A percentile compares a stretch with the other conserved stretches of the same genome.
phyloP scores from a whole-genome alignment of 2,888 invertebrate species.

The Patella ulyssiponensis region DNA sequence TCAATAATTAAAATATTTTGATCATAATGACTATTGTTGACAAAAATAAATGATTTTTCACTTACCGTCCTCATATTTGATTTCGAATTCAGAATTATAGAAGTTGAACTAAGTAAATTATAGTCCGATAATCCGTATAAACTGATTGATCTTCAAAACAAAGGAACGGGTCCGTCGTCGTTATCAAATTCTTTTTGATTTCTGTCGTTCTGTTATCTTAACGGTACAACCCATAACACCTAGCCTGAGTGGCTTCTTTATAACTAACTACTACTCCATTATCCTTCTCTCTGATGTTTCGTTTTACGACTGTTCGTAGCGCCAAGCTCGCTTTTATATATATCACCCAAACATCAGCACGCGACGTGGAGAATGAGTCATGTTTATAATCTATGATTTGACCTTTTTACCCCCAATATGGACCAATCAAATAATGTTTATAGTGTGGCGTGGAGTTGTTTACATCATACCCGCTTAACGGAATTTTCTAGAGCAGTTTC shows the following conservation, averaged over 20 bases:
- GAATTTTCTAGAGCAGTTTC: neutral
- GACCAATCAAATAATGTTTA: neutral
- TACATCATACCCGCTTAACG: neutral
- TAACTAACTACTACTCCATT: neutral
- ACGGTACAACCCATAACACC: neutral
- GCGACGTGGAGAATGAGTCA: slow-evolving; percentile 10
- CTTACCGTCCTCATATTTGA: no score
- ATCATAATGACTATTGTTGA: no score
- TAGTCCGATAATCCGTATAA: no score
- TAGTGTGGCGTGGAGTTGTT: neutral
- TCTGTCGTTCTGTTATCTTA: neutral
- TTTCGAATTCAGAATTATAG: no score
- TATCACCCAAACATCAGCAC: slow-evolving; percentile 6
- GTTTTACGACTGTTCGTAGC: neutral
- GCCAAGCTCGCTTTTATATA: neutral
- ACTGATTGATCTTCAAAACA: no score
- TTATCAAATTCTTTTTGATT: neutral
- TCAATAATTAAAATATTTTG: no score
- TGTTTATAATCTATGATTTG: neutral
- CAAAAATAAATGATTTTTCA: no score
- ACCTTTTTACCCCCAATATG: neutral
- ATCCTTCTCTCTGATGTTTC: no score
- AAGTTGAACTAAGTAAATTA: no score
- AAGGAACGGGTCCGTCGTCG: no score
- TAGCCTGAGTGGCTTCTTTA: slow-evolving; percentile 1